Evolutionary conservation across 2,888 invertebrate species (phyloP).

Genomic region (Opisthograptis luteolata): DNA sequence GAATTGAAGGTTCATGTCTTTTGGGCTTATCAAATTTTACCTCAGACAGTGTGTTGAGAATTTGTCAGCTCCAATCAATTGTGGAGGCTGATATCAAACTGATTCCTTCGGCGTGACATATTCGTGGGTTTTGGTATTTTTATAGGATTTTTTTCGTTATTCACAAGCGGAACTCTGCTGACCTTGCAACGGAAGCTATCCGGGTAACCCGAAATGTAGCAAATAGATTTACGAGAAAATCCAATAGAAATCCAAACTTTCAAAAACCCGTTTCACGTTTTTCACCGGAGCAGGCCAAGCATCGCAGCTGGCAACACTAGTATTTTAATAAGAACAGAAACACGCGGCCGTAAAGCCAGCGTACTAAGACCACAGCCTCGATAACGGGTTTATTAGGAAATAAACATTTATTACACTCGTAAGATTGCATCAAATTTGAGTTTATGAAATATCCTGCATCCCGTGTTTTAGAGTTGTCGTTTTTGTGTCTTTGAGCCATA

Average conservation of each 20-base stretch:
- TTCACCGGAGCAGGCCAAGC: neutral
- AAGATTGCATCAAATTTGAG: slow-evolving; percentile 28
- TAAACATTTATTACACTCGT: slow-evolving; percentile 43
- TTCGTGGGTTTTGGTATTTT: too few relatives aligned
- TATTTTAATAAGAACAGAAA: slow-evolving; percentile 20
- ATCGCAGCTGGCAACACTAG: neutral
- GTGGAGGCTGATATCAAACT: too few relatives aligned
- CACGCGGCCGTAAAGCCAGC: slow-evolving; percentile 12
- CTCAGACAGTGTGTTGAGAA: too few relatives aligned
- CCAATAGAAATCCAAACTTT: neutral
- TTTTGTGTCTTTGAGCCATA: slow-evolving; percentile 7
- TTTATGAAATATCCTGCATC: slow-evolving; percentile 19
- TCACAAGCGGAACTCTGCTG: too few relatives aligned
- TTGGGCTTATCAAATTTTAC: too few relatives aligned
- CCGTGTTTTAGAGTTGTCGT: slow-evolving; percentile 14
- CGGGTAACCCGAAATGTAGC: too few relatives aligned
- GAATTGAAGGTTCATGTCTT: slow-evolving; percentile 17
- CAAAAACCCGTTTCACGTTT: neutral
- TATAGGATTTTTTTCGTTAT: too few relatives aligned
- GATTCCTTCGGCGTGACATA: too few relatives aligned
- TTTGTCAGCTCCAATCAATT: too few relatives aligned
- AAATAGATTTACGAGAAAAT: too few relatives aligned
- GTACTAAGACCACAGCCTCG: slow-evolving; percentile 32
- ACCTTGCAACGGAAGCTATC: too few relatives aligned
- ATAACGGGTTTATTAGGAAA: slow-evolving; percentile 46